Evolutionary conservation across 2,888 invertebrate genomes (phyloP).

Genomic region (Agonopterix subpropinquella): DNA sequence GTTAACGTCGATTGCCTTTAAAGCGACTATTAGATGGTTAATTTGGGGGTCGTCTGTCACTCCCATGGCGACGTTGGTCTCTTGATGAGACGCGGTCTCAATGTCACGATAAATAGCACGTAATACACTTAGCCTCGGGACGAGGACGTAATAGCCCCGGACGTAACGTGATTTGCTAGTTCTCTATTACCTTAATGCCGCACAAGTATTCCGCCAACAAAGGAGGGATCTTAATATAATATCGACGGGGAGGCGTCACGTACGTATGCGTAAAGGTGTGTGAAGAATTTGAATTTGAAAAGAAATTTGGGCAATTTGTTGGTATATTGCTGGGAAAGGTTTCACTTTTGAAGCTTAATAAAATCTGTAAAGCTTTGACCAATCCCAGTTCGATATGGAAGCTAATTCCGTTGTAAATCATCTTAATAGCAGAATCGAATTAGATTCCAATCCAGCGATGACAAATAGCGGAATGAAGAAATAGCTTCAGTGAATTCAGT

Average conservation of each 20-base stretch:
- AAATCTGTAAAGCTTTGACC: too few relatives aligned
- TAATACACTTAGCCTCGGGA: conserved; percentile 56
- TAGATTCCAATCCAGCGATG: too few relatives aligned
- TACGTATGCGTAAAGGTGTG: conserved; percentile 29
- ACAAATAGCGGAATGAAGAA: too few relatives aligned
- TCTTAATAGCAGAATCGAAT: too few relatives aligned
- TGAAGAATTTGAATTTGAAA: conserved; percentile 38
- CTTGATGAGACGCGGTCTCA: conserved; percentile 46
- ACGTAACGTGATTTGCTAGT: conserved; percentile 63
- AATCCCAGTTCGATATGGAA: too few relatives aligned
- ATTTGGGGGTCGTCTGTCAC: conserved; percentile 31
- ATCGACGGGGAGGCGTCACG: conserved; percentile 35
- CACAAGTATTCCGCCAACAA: conserved; percentile 59
- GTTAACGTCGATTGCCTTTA: conserved; percentile 11
- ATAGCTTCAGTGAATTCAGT: too few relatives aligned
- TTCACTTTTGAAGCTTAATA: not conserved
- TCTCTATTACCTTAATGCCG: conserved; percentile 59
- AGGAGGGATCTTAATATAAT: conserved; percentile 57
- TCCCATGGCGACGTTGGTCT: conserved; percentile 30
- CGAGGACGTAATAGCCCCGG: conserved; percentile 52
- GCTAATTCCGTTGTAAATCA: too few relatives aligned
- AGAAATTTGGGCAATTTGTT: conserved; percentile 14
- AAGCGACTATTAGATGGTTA: conserved; percentile 26
- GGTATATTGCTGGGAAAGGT: conserved; percentile 15
- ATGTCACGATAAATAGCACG: conserved; percentile 61